These are phyloP conservation scores for Bombus waltoni DNA, from an alignment of 1,140 invertebrate genomes.

Conservation along the genomic window DNA sequence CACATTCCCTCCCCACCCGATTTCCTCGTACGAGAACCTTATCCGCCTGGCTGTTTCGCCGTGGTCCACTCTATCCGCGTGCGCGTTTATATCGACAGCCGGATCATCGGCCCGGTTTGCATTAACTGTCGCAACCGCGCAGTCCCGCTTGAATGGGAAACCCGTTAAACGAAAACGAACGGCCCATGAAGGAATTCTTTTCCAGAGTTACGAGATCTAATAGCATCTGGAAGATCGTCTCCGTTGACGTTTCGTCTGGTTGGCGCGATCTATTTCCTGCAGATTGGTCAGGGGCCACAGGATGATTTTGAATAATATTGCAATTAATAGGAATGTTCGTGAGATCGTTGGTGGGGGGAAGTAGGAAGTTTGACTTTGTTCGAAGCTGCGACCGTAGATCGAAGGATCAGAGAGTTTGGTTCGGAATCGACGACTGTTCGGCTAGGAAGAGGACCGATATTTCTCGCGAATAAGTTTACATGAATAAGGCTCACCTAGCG, in stretches of 20 bases:
- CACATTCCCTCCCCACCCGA: slow-evolving; percentile 79
- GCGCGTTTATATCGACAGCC: slow-evolving; percentile 64
- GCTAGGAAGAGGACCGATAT: not conserved
- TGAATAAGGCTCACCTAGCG: slow-evolving; percentile 74
- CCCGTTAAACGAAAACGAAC: slow-evolving; percentile 23
- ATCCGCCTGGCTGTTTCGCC: slow-evolving; percentile 65
- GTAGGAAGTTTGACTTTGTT: too few species aligned
- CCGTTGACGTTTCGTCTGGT: not conserved
- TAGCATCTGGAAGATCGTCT: not conserved
- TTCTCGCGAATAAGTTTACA: not conserved
- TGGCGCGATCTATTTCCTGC: too few species aligned
- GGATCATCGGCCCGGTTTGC: slow-evolving; percentile 58
- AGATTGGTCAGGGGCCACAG: not conserved
- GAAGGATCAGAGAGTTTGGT: not conserved
- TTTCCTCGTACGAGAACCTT: slow-evolving; percentile 72
- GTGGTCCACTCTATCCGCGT: slow-evolving; percentile 61
- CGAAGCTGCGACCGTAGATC: too few species aligned
- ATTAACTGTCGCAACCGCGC: slow-evolving; percentile 34
- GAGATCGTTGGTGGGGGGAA: not conserved
- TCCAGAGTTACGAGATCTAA: not conserved
- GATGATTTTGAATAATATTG: not conserved
- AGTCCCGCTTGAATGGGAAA: slow-evolving; percentile 29
- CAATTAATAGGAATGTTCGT: not conserved
- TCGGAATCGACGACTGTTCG: too few species aligned
- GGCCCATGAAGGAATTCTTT: not conserved